Base-by-base conservation (phyloP, 2,888 invertebrate genomes). In the Synergus itoensis region DNA sequence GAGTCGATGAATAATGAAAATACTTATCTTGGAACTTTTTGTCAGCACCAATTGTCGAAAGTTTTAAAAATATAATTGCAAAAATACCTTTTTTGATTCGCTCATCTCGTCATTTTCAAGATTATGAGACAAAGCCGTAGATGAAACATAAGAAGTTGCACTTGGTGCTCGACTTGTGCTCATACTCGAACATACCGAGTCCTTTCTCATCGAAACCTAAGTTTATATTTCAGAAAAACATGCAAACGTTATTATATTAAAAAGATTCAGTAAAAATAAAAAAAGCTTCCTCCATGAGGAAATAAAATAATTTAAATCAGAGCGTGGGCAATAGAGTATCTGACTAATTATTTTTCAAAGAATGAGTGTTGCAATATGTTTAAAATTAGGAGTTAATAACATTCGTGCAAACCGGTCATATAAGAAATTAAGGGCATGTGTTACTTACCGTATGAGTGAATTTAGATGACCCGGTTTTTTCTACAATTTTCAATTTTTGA, bases 81-180 rank as follows among this genome's bases (percentile, higher is more conserved):
- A 78, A 62, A 81, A 65, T 88, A 92, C 92, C 89, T 91, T 92
- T 63, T 86, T 84, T 77, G 84, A 84, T 84, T 92, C 92, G 69
- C 90, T 89, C 78, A 85, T 85, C 60, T 92, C 92, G 62, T 91
- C 92, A 85, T 92, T 92, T 84, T 92, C 92, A 78, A 92, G 88
- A 86, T 89, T 92, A 85, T 92, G 91, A 48, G 91, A 89, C 79
- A 89, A 86, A 79, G 91, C 87, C 64, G 91, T 91, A n/a, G 92
- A 92, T 84, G 92, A 93, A 76, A 92, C 92, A 80, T 93, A 93
- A 79, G 93, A 93, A 43, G 93, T 92, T 69, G 93, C 93, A 85
- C 93, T 93, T 4, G 93, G 92, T 12, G 93, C 93, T 86, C 93
- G 91, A 85, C 93, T 93, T 69, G 93, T 93, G 82, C 92, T 93